These are phyloP conservation scores for Synodontis membranacea DNA, from an alignment of 2,113 vertebrate species.

Conservation along the genomic window DNA sequence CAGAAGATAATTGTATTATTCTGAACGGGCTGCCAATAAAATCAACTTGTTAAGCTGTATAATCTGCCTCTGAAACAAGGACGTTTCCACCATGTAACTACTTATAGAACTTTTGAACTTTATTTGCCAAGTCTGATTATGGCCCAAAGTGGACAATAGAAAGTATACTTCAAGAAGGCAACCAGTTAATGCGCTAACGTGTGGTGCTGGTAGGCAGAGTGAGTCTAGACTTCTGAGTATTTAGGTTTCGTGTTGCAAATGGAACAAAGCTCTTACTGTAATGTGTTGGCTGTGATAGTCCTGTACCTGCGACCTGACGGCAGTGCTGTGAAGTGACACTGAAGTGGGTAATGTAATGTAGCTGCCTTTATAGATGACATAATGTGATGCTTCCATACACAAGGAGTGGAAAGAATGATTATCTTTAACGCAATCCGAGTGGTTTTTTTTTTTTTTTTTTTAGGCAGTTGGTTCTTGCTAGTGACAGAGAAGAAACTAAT, in stretches of 20 bases:
- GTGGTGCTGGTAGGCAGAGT: neutral
- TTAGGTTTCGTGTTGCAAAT: neutral
- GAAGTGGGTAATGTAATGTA: neutral
- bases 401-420: neutral
- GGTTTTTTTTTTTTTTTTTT: neutral
- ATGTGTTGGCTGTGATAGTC: conserved; percentile 15
- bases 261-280: neutral
- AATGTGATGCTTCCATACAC: neutral
- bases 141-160: neutral
- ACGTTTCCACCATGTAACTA: neutral
- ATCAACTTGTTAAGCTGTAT: neutral
- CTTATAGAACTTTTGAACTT: neutral
- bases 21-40: neutral
- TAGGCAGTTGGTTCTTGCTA: neutral
- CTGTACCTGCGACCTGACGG: neutral
- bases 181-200: neutral
- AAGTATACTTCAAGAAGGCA: neutral
- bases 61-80: neutral
- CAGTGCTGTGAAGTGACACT: conserved; percentile 18
- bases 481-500: neutral
- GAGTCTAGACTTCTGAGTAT: neutral
- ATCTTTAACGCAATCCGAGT: neutral
- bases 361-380: neutral
- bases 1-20: neutral
- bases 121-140: neutral